Base-by-base conservation (phyloP, 2,113 vertebrate genomes). In the Rhinichthys klamathensis region DNA sequence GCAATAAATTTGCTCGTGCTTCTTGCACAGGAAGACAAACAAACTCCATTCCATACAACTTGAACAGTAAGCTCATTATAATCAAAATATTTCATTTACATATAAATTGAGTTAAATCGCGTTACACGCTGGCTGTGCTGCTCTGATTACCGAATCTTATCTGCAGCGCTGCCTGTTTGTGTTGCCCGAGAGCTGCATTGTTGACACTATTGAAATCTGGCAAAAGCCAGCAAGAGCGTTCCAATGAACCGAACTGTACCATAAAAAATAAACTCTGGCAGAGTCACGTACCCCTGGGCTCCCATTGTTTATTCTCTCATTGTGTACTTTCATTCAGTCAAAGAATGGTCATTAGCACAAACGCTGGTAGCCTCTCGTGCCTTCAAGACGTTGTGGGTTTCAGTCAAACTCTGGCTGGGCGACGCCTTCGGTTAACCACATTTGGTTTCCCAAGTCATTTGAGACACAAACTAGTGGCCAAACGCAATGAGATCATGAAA, bases 41-140 rank as follows among this genome's bases (percentile, higher is more conserved):
- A 90, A 90, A 91, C 90, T 86, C 51, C 35, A 87, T 85, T 67
- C 84, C 75, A 89, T 89, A 89, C 88, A 82, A 89, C 86, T 90
- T 90, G 90, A 92, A 91, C 89, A 91, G 90, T 92, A 91, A 93
- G 90, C 91, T 92, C 90, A 93, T 94, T 93, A 92, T 90, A 89
- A 86, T 89, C 85, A 30, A 92, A 93, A 92, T 91, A 93, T 91
- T 91, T 89, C 89, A 93, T 94, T 93, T 92, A 92, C 93, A 93
- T 93, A 92, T 94, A 94, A 93, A 95, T 94, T 91, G 92, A 93
- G 90, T 93, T 89, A 93, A 94, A 89, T 92, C 88, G 86, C 83
- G 87, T 81, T 89, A 86, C 73, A 88, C 38, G 65, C 89, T 73
- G 76, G 72, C 88, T 86, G 84, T 91, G 89, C 87, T 69, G 85